These are phyloP conservation scores for Podilymbus podiceps DNA, from an alignment of 2,113 vertebrate genomes.

Conservation along the genomic window DNA sequence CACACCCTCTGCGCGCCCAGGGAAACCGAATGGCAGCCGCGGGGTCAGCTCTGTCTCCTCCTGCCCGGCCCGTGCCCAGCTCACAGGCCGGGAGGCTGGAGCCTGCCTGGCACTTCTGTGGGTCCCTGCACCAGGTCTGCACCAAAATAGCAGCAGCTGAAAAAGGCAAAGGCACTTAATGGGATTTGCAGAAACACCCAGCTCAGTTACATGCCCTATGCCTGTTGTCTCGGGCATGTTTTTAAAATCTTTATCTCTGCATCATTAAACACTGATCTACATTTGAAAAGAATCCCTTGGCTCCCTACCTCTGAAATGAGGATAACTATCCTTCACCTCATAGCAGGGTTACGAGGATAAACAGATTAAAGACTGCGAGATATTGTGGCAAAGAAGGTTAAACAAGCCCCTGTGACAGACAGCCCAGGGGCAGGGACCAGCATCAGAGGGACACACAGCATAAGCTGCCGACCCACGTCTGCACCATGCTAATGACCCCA, in stretches of 20 bases:
- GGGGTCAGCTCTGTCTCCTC: neutral
- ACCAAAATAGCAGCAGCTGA: neutral
- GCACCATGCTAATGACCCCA: constrained; percentile 28
- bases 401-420: constrained; percentile 54
- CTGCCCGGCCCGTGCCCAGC: neutral
- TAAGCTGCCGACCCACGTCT: neutral
- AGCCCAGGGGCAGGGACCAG: constrained; percentile 46
- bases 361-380: constrained; percentile 61
- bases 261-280: constrained; percentile 59
- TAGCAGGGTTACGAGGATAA: constrained; percentile 48
- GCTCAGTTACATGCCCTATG: neutral
- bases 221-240: constrained; percentile 17
- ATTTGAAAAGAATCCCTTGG: constrained; percentile 62
- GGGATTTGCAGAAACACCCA: constrained; percentile 36
- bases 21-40: accelerated
- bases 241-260: constrained; percentile 68
- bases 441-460: constrained; percentile 24
- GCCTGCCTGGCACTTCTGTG: accelerated
- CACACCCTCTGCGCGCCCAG: neutral
- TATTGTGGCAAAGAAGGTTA: constrained; percentile 55
- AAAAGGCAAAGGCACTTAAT: constrained; percentile 32
- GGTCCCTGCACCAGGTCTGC: neutral
- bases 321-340: constrained; percentile 55
- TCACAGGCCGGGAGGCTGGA: neutral
- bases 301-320: constrained; percentile 57